Conservation (phyloP, 1,140 invertebrate genomes). For the Heliothis virescens region DNA sequence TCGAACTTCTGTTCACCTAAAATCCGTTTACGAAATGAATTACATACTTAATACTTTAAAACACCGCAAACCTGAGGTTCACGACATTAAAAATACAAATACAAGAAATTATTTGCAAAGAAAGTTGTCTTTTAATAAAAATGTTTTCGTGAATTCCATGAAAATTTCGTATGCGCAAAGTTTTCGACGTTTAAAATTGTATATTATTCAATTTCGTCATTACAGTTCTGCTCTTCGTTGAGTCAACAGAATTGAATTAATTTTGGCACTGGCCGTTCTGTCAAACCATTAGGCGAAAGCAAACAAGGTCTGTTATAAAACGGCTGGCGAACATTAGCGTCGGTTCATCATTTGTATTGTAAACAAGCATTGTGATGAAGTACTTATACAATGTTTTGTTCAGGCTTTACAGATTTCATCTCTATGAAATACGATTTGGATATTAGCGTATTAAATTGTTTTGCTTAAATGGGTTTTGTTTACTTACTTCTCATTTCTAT, state of each 20-base stretch:
- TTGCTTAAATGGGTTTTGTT: background rate
- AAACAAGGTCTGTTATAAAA: constrained; percentile 37
- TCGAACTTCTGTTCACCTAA: constrained; percentile 44
- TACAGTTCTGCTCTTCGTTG: constrained; percentile 20
- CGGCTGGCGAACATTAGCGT: constrained; percentile 6
- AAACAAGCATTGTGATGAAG: constrained; percentile 4
- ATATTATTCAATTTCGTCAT: constrained; percentile 7
- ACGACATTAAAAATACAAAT: constrained; percentile 5
- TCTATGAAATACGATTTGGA: background rate
- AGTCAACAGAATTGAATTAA: constrained; percentile 29
- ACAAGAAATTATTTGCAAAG: constrained; percentile 25
- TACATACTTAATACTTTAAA: constrained; percentile 46
- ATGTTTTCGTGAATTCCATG: constrained; percentile 36
- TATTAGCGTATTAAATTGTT: constrained; percentile 20
- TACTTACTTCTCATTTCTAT: constrained; percentile 80
- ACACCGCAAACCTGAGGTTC: constrained; percentile 36
- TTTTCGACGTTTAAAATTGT: constrained; percentile 19
- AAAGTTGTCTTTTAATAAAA: constrained; percentile 37
- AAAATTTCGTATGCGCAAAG: constrained; percentile 37
- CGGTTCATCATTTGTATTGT: constrained; percentile 37
- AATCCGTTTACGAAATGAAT: constrained; percentile 19
- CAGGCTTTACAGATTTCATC: background rate
- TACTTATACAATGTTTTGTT: constrained; percentile 32
- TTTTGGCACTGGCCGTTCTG: constrained; percentile 8
- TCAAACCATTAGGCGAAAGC: constrained; percentile 1